A percentile compares a stretch with the other conserved stretches of the same genome.
Conservation (phyloP, 2,888 invertebrate species). For the Tortrix viridana region DNA sequence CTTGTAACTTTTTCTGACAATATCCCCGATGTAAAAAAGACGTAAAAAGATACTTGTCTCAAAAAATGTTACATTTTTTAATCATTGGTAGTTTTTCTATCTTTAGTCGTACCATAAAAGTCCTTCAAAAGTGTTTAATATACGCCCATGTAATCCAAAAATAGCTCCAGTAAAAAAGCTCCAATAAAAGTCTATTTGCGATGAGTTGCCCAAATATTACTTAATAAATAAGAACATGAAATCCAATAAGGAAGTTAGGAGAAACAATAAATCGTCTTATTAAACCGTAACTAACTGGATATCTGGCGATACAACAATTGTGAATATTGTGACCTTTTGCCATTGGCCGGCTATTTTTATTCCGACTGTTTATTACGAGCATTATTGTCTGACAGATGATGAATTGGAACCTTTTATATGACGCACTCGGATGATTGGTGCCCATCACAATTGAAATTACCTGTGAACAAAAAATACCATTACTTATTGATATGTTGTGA, state of each 20-base stretch:
- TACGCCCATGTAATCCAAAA: no score
- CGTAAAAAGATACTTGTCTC: not conserved
- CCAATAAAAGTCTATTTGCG: no score
- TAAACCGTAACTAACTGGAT: constrained; percentile 31
- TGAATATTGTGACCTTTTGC: constrained; percentile 46
- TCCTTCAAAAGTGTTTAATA: no score
- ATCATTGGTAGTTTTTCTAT: no score
- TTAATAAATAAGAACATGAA: constrained; percentile 11
- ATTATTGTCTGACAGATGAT: constrained; percentile 61
- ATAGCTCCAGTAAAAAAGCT: no score
- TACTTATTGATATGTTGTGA: not conserved
- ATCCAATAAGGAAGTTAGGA: constrained; percentile 29
- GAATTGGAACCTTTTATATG: constrained; percentile 53
- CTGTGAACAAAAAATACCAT: constrained; percentile 21
- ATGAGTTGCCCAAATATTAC: constrained; percentile 1
- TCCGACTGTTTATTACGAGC: constrained; percentile 46
- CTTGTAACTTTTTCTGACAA: no score
- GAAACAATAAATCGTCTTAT: constrained; percentile 31
- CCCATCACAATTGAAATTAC: constrained; percentile 42
- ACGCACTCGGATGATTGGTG: constrained; percentile 49
- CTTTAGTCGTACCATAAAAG: no score
- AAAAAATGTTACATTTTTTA: not conserved
- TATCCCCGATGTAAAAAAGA: not conserved
- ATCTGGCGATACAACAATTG: constrained; percentile 22
- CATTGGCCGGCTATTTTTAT: constrained; percentile 44